Percentiles rank a stretch among this genome's conserved stretches.
phyloP scores from a whole-genome alignment of 1,140 invertebrate genomes.

The Magallana ariakensis region DNA sequence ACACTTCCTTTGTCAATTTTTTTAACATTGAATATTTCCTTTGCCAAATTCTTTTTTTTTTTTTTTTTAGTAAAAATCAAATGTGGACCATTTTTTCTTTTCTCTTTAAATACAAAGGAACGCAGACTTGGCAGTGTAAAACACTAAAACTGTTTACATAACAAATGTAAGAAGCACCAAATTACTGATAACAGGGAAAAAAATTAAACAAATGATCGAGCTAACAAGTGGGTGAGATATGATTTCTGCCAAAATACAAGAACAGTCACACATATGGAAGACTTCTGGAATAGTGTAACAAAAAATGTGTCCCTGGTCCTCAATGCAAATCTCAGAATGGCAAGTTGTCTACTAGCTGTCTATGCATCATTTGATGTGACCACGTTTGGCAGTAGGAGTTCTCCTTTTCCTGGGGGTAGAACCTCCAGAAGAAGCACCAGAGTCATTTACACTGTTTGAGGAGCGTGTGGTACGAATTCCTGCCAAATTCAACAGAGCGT shows the following conservation, averaged over 20 bases:
- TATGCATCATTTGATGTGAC: conserved; percentile 1
- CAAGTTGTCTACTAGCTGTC: conserved; percentile 27
- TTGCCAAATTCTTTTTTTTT: no score
- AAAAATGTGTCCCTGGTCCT: conserved; percentile 30
- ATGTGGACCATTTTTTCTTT: no score
- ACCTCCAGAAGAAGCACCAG: conserved; percentile 22
- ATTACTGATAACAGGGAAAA: conserved; percentile 10
- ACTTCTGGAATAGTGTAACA: conserved; percentile 36
- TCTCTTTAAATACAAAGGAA: no score
- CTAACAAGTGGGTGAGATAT: conserved; percentile 10
- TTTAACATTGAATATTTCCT: no score
- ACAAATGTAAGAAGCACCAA: conserved; percentile 13
- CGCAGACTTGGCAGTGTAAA: neutral
- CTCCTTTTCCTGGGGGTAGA: conserved; percentile 16
- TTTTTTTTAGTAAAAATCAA: no score
- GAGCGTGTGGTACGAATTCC: conserved; percentile 79
- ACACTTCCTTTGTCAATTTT: neutral
- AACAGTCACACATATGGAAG: conserved; percentile 37
- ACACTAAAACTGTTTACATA: neutral
- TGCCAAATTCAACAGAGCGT: conserved; percentile 88
- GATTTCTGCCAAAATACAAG: conserved; percentile 7
- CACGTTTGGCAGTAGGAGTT: conserved; percentile 12
- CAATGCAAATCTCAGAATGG: conserved; percentile 36
- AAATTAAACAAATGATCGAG: neutral
- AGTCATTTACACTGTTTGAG: conserved; percentile 26